These are phyloP conservation scores for Crax fasciolata DNA, from an alignment of 2,797 vertebrate genomes.

Conservation along the genomic window DNA sequence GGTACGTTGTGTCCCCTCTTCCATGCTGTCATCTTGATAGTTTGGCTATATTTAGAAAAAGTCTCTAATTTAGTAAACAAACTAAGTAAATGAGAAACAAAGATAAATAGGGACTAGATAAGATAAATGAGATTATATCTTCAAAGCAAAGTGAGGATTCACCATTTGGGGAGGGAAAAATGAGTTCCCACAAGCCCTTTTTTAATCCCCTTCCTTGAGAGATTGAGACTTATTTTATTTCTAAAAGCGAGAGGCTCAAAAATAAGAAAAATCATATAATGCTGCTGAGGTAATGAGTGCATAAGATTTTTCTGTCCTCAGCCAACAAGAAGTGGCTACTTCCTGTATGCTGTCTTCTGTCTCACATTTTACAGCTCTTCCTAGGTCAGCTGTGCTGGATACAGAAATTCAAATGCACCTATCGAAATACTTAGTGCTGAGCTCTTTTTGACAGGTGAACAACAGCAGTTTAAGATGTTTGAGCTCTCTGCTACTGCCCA, in stretches of 20 bases:
- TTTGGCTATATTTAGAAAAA: not conserved
- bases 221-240: not conserved
- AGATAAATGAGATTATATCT: not conserved
- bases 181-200: not conserved
- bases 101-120: not conserved
- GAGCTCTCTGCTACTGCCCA: not conserved
- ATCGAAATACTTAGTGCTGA: not conserved
- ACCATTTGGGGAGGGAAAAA: not conserved
- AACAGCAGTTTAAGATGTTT: not conserved
- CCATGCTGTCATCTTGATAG: not conserved
- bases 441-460: not conserved
- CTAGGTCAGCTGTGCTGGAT: not conserved
- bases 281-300: too few species aligned
- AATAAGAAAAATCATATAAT: not conserved
- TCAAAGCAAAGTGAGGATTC: not conserved
- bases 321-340: not conserved
- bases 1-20: not conserved
- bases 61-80: not conserved
- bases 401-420: fast-evolving
- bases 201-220: not conserved
- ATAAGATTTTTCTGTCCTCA: not conserved
- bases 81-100: not conserved
- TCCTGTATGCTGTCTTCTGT: not conserved
- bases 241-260: not conserved
- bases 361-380: not conserved